Conservation (phyloP, 2,113 vertebrate genomes). For the Bambusicola thoracicus region DNA sequence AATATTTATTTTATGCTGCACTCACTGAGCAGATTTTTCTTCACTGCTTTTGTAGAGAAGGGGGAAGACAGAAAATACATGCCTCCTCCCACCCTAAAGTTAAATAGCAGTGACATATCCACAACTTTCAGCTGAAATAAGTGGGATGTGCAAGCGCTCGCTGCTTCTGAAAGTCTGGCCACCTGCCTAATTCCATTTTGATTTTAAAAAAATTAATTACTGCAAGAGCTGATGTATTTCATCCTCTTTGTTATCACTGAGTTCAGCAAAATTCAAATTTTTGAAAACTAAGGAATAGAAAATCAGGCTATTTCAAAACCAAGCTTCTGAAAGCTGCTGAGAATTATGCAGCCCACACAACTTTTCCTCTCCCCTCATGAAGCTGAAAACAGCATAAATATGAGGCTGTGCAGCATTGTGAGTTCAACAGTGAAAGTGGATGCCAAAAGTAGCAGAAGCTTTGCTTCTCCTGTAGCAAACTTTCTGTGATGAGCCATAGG, state of each 20-base stretch:
- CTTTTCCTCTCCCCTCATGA: not conserved
- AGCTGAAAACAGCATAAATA: not conserved
- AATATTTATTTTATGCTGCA: constrained; percentile 55
- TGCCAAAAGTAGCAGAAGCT: not conserved
- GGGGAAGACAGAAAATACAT: constrained; percentile 23
- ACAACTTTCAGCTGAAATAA: constrained; percentile 45
- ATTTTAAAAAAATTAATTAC: constrained; percentile 6
- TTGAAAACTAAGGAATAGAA: not conserved
- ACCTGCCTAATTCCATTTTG: not conserved
- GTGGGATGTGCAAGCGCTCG: constrained; percentile 35
- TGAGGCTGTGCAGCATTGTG: accelerated
- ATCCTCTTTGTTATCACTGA: not conserved
- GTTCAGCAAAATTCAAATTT: not conserved
- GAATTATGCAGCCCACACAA: not conserved
- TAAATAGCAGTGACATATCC: constrained; percentile 61
- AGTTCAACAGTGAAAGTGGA: not conserved
- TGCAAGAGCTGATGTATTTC: not conserved
- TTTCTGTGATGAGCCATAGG: not conserved
- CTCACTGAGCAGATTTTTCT: constrained; percentile 55
- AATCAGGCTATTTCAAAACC: not conserved
- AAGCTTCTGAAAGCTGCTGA: not conserved
- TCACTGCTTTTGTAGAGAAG: constrained; percentile 29
- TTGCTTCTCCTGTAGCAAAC: not conserved
- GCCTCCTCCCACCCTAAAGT: constrained; percentile 46
- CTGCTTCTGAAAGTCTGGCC: constrained; percentile 36